A percentile compares a stretch with the other conserved stretches of the same genome.
Conservation (phyloP, 2,888 invertebrate genomes). For the Ptilodon capucinus region DNA sequence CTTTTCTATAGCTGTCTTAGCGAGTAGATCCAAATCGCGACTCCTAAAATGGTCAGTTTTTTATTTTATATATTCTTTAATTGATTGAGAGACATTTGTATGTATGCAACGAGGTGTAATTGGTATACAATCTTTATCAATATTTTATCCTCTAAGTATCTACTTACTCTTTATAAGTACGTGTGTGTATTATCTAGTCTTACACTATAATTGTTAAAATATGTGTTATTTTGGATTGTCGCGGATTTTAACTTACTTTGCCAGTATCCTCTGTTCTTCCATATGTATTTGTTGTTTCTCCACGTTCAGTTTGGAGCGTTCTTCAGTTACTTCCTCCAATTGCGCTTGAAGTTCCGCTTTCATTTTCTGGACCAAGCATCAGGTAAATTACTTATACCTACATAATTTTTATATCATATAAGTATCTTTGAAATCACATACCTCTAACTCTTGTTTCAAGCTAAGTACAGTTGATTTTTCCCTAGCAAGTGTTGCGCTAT, state of each 20-base stretch:
- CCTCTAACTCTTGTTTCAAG: slow-evolving; percentile 70
- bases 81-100: too few relatives aligned
- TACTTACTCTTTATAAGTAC: too few relatives aligned
- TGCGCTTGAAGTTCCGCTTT: slow-evolving; percentile 71
- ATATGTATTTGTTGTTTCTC: slow-evolving; percentile 71
- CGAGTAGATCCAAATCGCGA: slow-evolving; percentile 77
- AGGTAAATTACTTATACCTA: too few relatives aligned
- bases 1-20: slow-evolving; percentile 82
- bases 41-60: slow-evolving; percentile 50
- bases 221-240: background rate
- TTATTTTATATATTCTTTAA: too few relatives aligned
- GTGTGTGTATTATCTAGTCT: too few relatives aligned
- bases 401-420: too few relatives aligned
- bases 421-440: slow-evolving; percentile 25
- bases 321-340: slow-evolving; percentile 68
- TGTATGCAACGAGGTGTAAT: too few relatives aligned
- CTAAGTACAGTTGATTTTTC: slow-evolving; percentile 65
- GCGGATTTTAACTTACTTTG: slow-evolving; percentile 59
- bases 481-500: slow-evolving; percentile 56
- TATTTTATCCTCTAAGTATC: too few relatives aligned
- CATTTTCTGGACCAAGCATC: slow-evolving; percentile 51
- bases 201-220: too few relatives aligned
- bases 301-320: slow-evolving; percentile 62
- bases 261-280: slow-evolving; percentile 69
- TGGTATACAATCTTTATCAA: too few relatives aligned